Evolutionary conservation across 2,888 invertebrate species (phyloP).

Genomic region (Pristionchus mayeri): DNA sequence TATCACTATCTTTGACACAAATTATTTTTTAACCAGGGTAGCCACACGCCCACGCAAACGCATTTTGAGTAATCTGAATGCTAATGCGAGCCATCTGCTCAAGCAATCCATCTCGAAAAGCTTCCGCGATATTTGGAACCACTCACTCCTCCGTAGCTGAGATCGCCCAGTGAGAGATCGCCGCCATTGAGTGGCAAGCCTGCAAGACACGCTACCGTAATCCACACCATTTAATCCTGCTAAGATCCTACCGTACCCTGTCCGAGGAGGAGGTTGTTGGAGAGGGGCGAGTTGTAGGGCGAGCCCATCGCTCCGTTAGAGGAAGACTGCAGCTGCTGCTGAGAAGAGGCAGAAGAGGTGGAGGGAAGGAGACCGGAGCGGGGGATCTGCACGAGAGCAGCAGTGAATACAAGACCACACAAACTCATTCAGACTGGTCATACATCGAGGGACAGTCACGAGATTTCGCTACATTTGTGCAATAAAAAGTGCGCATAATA

Average conservation of each 20-base stretch:
- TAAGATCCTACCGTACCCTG: slow-evolving; percentile 33
- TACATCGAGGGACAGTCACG: no score
- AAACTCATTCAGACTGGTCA: no score
- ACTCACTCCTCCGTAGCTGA: not conserved
- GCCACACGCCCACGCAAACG: no score
- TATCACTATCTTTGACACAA: no score
- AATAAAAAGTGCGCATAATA: no score
- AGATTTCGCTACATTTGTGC: no score
- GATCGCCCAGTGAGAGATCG: slow-evolving; percentile 12
- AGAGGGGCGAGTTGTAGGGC: slow-evolving; percentile 31
- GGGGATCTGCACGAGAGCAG: not conserved
- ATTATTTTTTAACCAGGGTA: no score
- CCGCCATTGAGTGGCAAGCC: slow-evolving; percentile 33
- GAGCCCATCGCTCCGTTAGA: slow-evolving; percentile 34
- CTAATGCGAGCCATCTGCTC: no score
- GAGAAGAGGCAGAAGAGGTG: slow-evolving; percentile 3
- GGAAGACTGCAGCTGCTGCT: not conserved
- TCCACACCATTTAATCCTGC: not conserved
- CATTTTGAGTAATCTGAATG: no score
- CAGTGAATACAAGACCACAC: no score
- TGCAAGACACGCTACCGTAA: not conserved
- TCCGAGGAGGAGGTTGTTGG: slow-evolving; percentile 12
- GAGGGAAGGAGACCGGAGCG: slow-evolving; percentile 3
- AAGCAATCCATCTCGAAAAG: no score
- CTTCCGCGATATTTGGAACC: no score